Evolutionary conservation across 2,113 vertebrate species (phyloP).

Genomic region (Myodes glareolus): DNA sequence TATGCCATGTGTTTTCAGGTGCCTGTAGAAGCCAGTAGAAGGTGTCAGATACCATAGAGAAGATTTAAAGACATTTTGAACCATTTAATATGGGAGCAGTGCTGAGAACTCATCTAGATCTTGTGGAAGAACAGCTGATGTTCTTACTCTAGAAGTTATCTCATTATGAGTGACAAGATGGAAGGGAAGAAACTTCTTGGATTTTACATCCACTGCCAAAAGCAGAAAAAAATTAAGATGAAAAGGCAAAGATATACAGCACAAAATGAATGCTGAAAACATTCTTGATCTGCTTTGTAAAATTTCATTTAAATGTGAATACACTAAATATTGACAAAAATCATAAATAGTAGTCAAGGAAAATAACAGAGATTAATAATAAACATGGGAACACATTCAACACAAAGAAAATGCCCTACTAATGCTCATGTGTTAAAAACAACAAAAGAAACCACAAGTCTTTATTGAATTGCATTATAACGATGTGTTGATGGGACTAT

Average conservation of each 20-base stretch:
- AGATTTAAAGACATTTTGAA: not conserved
- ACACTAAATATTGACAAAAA: constrained; percentile 2
- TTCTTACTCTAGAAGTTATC: not conserved
- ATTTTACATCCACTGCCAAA: not conserved
- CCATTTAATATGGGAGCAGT: not conserved
- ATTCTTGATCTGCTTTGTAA: not conserved
- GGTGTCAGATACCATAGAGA: not conserved
- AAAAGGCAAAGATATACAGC: not conserved
- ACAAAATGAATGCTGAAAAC: not conserved
- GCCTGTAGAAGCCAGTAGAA: not conserved
- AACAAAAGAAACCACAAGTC: not conserved
- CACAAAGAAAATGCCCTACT: not conserved
- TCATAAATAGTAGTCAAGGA: not conserved
- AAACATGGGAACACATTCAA: not conserved
- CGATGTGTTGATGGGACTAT: not conserved
- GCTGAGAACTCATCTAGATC: not conserved
- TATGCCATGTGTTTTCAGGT: not conserved
- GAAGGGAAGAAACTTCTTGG: not conserved
- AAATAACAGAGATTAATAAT: constrained; percentile 18
- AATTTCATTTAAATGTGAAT: not conserved
- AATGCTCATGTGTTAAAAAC: not conserved
- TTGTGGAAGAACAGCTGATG: not conserved
- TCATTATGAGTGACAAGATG: not conserved
- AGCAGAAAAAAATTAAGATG: not conserved
- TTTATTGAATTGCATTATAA: not conserved